phyloP scores from a whole-genome alignment of 2,888 invertebrate genomes.

The Parascotia fuliginaria region DNA sequence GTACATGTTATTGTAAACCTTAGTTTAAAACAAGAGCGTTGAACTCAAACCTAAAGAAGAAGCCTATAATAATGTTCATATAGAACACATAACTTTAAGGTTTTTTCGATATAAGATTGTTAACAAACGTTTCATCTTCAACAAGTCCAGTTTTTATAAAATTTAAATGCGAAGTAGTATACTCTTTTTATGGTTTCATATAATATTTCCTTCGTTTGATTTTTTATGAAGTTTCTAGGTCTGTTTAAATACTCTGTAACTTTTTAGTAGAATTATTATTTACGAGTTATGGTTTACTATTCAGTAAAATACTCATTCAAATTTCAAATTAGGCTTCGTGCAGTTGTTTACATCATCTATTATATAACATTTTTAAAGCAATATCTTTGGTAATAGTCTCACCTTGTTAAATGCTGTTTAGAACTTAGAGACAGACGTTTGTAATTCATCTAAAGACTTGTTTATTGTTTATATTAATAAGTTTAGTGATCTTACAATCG shows the following conservation, averaged over 20 bases:
- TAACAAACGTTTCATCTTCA: conserved; percentile 52
- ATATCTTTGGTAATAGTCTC: conserved; percentile 10
- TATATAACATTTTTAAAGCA: conserved; percentile 12
- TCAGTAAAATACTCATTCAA: conserved; percentile 4
- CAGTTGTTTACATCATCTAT: conserved; percentile 6
- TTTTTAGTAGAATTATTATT: background rate
- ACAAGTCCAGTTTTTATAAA: conserved; percentile 50
- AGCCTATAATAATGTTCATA: conserved; percentile 54
- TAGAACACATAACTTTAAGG: conserved; percentile 62
- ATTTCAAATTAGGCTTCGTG: conserved; percentile 4
- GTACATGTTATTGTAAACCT: conserved; percentile 23
- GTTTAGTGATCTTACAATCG: no score
- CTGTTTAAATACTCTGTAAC: background rate
- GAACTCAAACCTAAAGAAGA: conserved; percentile 46
- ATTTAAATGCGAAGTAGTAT: conserved; percentile 29
- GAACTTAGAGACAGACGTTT: background rate
- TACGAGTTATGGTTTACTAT: background rate
- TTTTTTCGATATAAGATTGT: conserved; percentile 67
- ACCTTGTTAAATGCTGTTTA: conserved; percentile 5
- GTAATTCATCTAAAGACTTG: no score
- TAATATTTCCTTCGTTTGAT: background rate
- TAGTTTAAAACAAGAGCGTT: conserved; percentile 41
- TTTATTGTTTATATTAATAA: no score
- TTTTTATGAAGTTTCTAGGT: background rate
- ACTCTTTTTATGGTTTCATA: conserved; percentile 7